These are phyloP conservation scores for Drosophila melanosoma DNA, from an alignment of 2,888 invertebrate species.

Conservation along the genomic window DNA sequence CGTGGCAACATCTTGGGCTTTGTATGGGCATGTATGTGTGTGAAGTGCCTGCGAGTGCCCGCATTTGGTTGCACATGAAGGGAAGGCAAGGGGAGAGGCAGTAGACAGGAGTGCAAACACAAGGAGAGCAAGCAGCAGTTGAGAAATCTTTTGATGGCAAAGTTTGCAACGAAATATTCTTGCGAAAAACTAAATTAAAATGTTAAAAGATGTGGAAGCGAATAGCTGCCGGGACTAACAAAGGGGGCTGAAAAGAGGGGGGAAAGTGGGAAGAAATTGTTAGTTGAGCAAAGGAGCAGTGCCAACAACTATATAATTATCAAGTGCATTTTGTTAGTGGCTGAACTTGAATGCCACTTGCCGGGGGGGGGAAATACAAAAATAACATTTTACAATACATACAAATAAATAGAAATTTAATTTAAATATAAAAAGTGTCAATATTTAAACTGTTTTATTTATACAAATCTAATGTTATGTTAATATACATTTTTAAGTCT, in stretches of 20 bases:
- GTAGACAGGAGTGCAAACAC: constrained; percentile 30
- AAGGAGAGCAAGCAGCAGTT: constrained; percentile 21
- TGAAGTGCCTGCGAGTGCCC: constrained; percentile 21
- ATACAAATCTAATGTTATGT: too few relatives aligned
- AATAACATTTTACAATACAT: neutral
- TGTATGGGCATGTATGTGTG: constrained; percentile 3
- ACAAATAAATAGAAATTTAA: neutral
- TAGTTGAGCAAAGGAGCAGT: constrained; percentile 11
- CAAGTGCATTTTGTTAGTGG: constrained; percentile 49
- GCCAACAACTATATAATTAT: constrained; percentile 42
- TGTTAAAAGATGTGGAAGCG: constrained; percentile 55
- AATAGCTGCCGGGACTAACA: constrained; percentile 2
- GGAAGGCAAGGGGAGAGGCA: neutral
- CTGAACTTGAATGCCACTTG: constrained; percentile 6
- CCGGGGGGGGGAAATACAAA: too few relatives aligned
- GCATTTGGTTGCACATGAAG: constrained; percentile 26
- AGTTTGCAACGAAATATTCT: constrained; percentile 73
- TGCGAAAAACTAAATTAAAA: constrained; percentile 77
- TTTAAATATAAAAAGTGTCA: neutral
- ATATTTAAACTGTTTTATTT: neutral
- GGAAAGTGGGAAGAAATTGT: constrained; percentile 6
- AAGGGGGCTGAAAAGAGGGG: neutral
- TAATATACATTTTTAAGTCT: too few relatives aligned
- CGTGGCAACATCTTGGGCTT: constrained; percentile 25
- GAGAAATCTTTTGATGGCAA: constrained; percentile 61